phyloP scores from a whole-genome alignment of 2,113 vertebrate genomes.

The Regulus satrapa region DNA sequence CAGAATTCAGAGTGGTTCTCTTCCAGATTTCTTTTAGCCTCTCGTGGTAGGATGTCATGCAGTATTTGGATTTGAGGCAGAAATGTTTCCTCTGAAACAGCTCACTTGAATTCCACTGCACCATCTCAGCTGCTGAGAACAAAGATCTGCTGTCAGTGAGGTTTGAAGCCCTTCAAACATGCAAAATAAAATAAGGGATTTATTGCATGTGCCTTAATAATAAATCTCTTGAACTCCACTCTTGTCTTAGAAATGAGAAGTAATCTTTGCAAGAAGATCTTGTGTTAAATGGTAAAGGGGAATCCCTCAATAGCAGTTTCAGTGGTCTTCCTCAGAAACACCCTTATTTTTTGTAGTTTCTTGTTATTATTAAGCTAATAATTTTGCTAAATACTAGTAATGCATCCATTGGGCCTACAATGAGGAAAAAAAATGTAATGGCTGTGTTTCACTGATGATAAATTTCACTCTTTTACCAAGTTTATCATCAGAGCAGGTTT shows the following conservation, averaged over 20 bases:
- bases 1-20: not conserved
- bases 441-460: not conserved
- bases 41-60: fast-evolving
- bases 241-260: not conserved
- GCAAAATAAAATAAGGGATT: not conserved
- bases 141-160: not conserved
- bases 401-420: fast-evolving
- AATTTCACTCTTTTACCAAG: not conserved
- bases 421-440: not conserved
- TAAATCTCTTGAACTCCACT: not conserved
- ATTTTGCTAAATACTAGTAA: not conserved
- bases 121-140: not conserved
- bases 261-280: not conserved
- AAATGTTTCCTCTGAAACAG: not conserved
- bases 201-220: not conserved
- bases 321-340: not conserved
- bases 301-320: not conserved
- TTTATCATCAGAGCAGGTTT: not conserved
- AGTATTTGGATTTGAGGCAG: not conserved
- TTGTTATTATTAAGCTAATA: not conserved
- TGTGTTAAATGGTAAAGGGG: not conserved
- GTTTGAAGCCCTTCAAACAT: not conserved
- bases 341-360: not conserved
- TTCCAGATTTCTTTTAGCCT: not conserved
- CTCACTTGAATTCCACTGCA: not conserved